Evolutionary conservation across 2,888 invertebrate species (phyloP).

Genomic region (Drosophila niveifrons): DNA sequence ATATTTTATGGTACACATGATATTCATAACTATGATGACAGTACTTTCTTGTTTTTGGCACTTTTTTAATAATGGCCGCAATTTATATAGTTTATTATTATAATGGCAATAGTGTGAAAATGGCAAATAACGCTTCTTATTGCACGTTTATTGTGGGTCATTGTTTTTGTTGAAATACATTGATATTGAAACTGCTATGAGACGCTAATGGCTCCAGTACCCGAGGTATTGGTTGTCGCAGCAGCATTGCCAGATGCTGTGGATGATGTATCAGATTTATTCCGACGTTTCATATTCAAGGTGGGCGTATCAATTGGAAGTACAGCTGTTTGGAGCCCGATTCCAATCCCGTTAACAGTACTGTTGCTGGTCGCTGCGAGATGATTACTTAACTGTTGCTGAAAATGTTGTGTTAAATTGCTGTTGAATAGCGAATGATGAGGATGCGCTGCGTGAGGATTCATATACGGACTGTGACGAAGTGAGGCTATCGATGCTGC

Average conservation of each 20-base stretch:
- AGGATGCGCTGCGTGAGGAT: constrained; percentile 12
- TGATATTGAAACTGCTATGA: constrained; percentile 77
- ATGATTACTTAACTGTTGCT: constrained; percentile 82
- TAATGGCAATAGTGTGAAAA: constrained; percentile 46
- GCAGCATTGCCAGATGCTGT: constrained; percentile 32
- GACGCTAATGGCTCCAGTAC: constrained; percentile 84
- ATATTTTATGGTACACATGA: constrained; percentile 7
- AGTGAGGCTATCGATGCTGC: constrained; percentile 35
- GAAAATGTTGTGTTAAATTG: constrained; percentile 82
- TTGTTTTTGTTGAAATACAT: constrained; percentile 9
- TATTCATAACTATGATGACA: constrained; percentile 17
- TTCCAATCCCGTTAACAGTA: constrained; percentile 59
- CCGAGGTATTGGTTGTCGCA: constrained; percentile 58
- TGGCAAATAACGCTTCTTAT: constrained; percentile 32
- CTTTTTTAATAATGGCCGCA: constrained; percentile 62
- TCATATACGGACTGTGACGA: constrained; percentile 40
- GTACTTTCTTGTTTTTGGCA: constrained; percentile 58
- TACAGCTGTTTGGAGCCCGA: background rate
- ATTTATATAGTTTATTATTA: constrained; percentile 42
- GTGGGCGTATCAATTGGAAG: constrained; percentile 43
- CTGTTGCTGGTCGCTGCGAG: constrained; percentile 62
- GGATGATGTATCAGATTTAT: constrained; percentile 49
- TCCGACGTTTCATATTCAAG: constrained; percentile 57
- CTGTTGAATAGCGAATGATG: constrained; percentile 68
- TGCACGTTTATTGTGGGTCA: constrained; percentile 50